Conservation (phyloP, 2,888 invertebrate species). For the Operophtera brumata region DNA sequence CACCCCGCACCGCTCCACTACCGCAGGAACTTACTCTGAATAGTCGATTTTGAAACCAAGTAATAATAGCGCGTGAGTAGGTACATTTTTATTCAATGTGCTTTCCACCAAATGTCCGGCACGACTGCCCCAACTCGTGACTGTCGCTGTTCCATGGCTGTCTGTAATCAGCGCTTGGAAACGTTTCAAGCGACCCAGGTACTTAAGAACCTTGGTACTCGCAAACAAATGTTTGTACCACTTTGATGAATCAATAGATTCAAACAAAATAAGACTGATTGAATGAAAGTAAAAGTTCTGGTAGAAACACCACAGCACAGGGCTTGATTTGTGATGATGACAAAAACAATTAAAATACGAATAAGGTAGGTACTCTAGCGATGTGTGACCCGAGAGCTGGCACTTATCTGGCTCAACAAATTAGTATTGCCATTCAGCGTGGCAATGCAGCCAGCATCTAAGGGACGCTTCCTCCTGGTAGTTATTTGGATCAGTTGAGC, state of each 20-base stretch:
- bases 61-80: neutral
- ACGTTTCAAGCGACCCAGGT: neutral
- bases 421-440: no score
- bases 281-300: neutral
- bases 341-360: constrained; percentile 9
- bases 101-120: constrained; percentile 51
- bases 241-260: neutral
- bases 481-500: no score
- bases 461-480: no score
- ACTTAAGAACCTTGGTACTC: neutral
- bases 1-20: no score
- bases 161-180: constrained; percentile 14
- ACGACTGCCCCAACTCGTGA: constrained; percentile 66
- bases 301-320: neutral
- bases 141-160: constrained; percentile 39
- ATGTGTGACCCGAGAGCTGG: no score
- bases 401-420: no score
- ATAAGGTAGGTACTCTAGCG: no score
- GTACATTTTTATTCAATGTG: constrained; percentile 42
- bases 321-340: constrained; percentile 8
- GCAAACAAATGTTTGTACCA: neutral
- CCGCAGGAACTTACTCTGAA: no score
- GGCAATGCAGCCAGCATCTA: no score
- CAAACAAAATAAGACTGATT: no score
- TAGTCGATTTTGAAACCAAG: no score